These are phyloP conservation scores for Danio aesculapii DNA, from an alignment of 2,797 vertebrate genomes.

Conservation along the genomic window DNA sequence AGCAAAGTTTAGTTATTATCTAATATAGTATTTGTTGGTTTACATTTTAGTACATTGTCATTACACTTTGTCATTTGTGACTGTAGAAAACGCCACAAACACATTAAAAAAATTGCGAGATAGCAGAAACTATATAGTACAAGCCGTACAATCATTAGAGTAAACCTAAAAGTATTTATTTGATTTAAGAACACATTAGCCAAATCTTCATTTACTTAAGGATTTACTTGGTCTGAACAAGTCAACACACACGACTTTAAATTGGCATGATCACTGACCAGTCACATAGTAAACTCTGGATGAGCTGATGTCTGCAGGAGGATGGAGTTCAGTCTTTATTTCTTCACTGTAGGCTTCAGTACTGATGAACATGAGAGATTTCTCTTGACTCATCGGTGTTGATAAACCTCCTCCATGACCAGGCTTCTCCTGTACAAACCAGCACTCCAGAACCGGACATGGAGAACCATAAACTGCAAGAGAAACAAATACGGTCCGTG, in stretches of 20 bases:
- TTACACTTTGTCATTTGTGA: not conserved
- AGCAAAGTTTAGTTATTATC: not conserved
- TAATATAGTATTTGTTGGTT: not conserved
- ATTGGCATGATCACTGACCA: constrained; percentile 66
- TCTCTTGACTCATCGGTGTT: constrained; percentile 71
- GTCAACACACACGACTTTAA: not conserved
- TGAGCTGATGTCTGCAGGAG: constrained; percentile 62
- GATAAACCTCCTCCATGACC: constrained; percentile 72
- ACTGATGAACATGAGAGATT: constrained; percentile 72
- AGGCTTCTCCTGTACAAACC: constrained; percentile 74
- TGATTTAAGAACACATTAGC: not conserved
- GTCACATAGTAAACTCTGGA: constrained; percentile 72
- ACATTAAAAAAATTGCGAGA: not conserved
- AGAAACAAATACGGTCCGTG: no score
- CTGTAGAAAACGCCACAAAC: not conserved
- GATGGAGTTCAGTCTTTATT: not conserved
- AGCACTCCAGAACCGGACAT: constrained; percentile 81
- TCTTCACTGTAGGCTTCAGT: constrained; percentile 29
- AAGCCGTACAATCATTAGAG: no score
- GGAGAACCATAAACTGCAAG: constrained; percentile 21
- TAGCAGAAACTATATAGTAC: not conserved
- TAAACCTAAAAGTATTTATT: no score
- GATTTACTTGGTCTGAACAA: not conserved
- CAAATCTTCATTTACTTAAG: not conserved
- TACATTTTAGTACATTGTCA: accelerated